Conservation (phyloP, 1,140 invertebrate species). For the Apis dorsata region DNA sequence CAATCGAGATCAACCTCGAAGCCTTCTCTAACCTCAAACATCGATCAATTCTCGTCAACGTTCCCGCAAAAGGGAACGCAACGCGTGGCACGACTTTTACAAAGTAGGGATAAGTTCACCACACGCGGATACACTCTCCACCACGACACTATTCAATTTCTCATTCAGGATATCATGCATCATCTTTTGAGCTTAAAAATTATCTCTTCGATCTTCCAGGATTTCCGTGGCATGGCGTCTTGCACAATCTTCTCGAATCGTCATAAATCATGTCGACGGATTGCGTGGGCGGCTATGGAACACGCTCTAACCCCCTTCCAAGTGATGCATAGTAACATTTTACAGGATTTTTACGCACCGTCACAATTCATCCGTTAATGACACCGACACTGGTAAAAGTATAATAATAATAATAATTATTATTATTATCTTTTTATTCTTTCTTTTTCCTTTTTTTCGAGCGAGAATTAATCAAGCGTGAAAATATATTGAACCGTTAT, state of each 20-base stretch:
- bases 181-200: conserved; percentile 49
- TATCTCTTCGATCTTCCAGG: conserved; percentile 56
- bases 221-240: conserved; percentile 50
- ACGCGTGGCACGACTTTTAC: neutral
- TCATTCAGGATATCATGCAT: conserved; percentile 40
- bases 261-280: conserved; percentile 60
- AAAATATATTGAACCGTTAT: too few relatives aligned
- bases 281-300: conserved; percentile 54
- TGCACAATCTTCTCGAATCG: conserved; percentile 54
- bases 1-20: neutral
- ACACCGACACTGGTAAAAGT: neutral
- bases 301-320: conserved; percentile 12
- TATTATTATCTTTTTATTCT: too few relatives aligned
- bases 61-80: neutral
- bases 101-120: neutral
- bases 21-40: too few relatives aligned
- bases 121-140: neutral
- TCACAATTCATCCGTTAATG: conserved; percentile 43
- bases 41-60: conserved; percentile 10
- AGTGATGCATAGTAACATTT: conserved; percentile 48
- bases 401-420: neutral
- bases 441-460: too few relatives aligned
- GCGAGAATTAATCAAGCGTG: too few relatives aligned
- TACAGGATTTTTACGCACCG: conserved; percentile 41
- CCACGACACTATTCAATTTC: conserved; percentile 32